A percentile compares a stretch with the other conserved stretches of the same genome.
These are phyloP conservation scores for Parnassius mnemosyne DNA, from an alignment of 2,888 invertebrate species.

Conservation along the genomic window DNA sequence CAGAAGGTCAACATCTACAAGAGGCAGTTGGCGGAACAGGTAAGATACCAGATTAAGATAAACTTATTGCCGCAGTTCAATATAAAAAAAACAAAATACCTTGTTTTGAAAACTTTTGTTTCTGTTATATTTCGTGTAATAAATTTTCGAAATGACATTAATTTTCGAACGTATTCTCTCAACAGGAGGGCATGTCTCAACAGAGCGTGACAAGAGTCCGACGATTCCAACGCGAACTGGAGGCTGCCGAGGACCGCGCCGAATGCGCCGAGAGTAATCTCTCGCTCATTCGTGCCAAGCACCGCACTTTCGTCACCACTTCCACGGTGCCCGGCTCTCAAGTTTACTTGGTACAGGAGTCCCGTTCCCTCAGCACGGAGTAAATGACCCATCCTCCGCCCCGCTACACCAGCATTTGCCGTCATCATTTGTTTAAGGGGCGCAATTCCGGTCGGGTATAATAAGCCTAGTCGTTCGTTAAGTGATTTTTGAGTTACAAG, in stretches of 20 bases:
- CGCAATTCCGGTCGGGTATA: constrained; percentile 77
- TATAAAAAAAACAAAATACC: not conserved
- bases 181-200: constrained; percentile 93
- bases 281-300: constrained; percentile 97
- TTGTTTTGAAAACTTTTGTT: not conserved
- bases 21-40: constrained; percentile 96
- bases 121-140: not conserved
- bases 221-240: constrained; percentile 98
- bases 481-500: constrained; percentile 54
- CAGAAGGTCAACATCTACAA: constrained; percentile 96
- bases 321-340: constrained; percentile 95
- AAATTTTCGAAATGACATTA: not conserved
- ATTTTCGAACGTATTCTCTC: constrained; percentile 29
- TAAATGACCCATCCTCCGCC: constrained; percentile 52
- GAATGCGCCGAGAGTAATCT: constrained; percentile 97
- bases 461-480: constrained; percentile 77
- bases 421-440: constrained; percentile 61
- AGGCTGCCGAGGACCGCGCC: constrained; percentile 98
- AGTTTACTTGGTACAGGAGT: constrained; percentile 94
- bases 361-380: constrained; percentile 82
- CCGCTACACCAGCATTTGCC: constrained; percentile 70
- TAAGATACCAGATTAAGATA: constrained; percentile 46
- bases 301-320: constrained; percentile 98
- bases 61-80: too few relatives aligned
- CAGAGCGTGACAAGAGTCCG: constrained; percentile 97